Base-by-base conservation (phyloP, 2,888 invertebrate genomes). In the Adelognathus sp. region DNA sequence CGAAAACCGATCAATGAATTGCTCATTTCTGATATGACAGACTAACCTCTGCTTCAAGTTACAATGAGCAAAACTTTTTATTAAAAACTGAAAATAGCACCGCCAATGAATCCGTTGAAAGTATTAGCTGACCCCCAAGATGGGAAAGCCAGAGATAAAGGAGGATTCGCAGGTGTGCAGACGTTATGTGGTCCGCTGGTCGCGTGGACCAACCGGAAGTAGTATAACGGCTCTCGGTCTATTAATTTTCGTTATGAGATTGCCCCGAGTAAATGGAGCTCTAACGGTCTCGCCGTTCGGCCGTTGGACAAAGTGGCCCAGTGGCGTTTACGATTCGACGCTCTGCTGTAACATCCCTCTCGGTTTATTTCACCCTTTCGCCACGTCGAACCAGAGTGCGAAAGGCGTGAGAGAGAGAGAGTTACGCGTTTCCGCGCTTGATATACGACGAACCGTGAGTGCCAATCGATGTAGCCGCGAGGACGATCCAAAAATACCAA, bases 261-360 rank as follows among this genome's bases (percentile, higher is more conserved):
- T 77, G 77, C 63, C n/a, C n/a, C 56, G 50, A 58, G 75, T 72
- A 76, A 79, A 76, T 79, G 79, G 79, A 50, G 72, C 75, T 79
- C 71, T 58, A 76, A 72, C 50, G 71, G 67, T 56, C 50, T 71
- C 46, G 71, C 75, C 75, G 61, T 71, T 79, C 74, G 74, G 31
- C 52, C 58, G 58, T 46, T 14, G 44, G 74, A 82, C 81, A 82
- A 83, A 80, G 80, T 81, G 69, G 80, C 80, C 71, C 70, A 79
- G 81, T 74, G 80, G 73, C 80, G 75, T 81, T 83, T 83, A 84
- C 81, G 83, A 84, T 82, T 83, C 73, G 67, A 63, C 72, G 71
- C 58, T 36, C 24, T 63, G 41, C 77, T 72, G 70, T 67, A 73
- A 66, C 79, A 52, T 80, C 78, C 63, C 79, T 67, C 70, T 70